Evolutionary conservation across 2,113 vertebrate genomes (phyloP).

Genomic region (Burhinus oedicnemus): DNA sequence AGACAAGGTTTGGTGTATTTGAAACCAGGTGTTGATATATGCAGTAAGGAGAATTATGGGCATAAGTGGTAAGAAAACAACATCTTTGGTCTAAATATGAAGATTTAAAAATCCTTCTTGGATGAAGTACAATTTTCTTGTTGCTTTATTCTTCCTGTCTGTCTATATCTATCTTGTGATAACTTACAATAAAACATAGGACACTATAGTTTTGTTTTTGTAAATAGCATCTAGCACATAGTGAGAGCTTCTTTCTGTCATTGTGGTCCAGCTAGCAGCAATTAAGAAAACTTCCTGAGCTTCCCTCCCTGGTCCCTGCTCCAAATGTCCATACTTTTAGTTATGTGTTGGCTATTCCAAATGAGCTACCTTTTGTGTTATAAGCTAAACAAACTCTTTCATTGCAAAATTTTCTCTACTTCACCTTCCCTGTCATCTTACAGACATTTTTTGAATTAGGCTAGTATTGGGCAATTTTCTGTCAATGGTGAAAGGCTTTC

Average conservation of each 20-base stretch:
- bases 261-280: not conserved
- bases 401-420: not conserved
- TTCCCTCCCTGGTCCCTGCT: not conserved
- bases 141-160: not conserved
- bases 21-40: not conserved
- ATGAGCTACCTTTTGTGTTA: not conserved
- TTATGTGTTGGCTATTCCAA: not conserved
- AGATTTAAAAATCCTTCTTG: not conserved
- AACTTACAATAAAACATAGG: not conserved
- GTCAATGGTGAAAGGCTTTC: not conserved
- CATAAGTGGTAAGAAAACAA: not conserved
- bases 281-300: not conserved
- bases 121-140: not conserved
- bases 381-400: not conserved
- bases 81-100: not conserved
- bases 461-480: not conserved
- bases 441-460: not conserved
- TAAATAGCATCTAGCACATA: not conserved
- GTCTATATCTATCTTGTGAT: not conserved
- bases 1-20: not conserved
- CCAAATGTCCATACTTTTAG: not conserved
- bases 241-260: not conserved
- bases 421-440: not conserved
- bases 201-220: not conserved
- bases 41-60: not conserved